Base-by-base conservation (phyloP, 2,113 vertebrate species). In the Hirundichthys speculiger region DNA sequence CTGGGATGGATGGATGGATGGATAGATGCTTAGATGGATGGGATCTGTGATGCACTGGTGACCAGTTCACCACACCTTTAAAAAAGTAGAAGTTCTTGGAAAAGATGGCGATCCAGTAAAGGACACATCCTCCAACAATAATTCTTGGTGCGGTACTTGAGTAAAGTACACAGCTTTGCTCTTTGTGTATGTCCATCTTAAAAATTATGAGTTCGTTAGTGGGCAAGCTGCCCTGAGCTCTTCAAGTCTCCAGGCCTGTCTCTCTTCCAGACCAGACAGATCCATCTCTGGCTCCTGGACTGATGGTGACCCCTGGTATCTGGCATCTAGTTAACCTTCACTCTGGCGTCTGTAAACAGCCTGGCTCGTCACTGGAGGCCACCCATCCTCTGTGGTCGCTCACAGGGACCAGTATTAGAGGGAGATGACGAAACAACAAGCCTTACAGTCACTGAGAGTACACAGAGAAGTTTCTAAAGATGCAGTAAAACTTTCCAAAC, bases 241-340 rank as follows among this genome's bases (percentile, higher is more conserved):
- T 34, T 3, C 30, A 34, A 34, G 30, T 34, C 30, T 79, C 45
- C 60, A 76, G 73, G 63, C 57, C 58, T 73, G 76, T 66, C 70
- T 66, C 30, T 0, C 55, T 57, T 84, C 84, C 84, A 86, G 78
- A 81, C 73, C 81, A 86, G 82, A 86, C 84, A 84, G 73, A 82
- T 84, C 72, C 75, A 74, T 83, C 77, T 81, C 46, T 38, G 69
- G 56, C 69, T 74, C 42, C 41, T 21, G 2, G 69, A 67, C 54
- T 22, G 64, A 50, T 18, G 40, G 21, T 80, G 77, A 80, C 84
- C 71, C 60, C 77, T 67, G 71, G 62, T 39, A 70, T 81, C 75
- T 83, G 84, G 80, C 80, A 50, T 64, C 10, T 30, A 52, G 39
- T 43, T 73, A 69, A 80, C 83, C 60, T 77, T 61, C 63, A 34